phyloP scores from a whole-genome alignment of 1,140 invertebrate genomes.

The Drosophila pectinifera region DNA sequence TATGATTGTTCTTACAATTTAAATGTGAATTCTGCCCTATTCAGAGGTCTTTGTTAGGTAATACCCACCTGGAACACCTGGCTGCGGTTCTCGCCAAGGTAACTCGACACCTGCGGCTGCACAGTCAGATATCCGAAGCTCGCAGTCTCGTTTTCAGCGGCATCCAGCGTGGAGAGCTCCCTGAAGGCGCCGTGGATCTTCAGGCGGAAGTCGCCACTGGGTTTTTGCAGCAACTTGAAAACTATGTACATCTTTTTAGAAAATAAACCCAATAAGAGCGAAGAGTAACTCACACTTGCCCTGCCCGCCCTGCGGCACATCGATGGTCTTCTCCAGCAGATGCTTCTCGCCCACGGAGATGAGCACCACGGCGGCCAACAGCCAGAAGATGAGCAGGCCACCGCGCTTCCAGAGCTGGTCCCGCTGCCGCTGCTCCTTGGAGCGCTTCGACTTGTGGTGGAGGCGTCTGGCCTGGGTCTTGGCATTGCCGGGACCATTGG shows the following conservation, averaged over 20 bases:
- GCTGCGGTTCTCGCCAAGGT: constrained; percentile 43
- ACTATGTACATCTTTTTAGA: constrained; percentile 43
- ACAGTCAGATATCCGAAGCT: constrained; percentile 60
- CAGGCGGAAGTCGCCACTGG: constrained; percentile 72
- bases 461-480: constrained; percentile 58
- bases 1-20: too few species aligned
- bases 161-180: constrained; percentile 22
- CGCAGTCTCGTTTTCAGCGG: constrained; percentile 46
- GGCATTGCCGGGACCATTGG: constrained; percentile 67
- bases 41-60: background rate
- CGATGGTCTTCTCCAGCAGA: constrained; percentile 74
- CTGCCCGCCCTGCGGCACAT: constrained; percentile 63
- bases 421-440: constrained; percentile 63
- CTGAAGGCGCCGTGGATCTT: constrained; percentile 70
- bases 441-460: constrained; percentile 69
- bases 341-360: constrained; percentile 78
- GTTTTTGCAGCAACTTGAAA: constrained; percentile 69
- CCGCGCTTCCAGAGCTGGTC: constrained; percentile 62
- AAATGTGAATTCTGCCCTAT: background rate
- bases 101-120: constrained; percentile 67
- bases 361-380: constrained; percentile 65
- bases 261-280: background rate
- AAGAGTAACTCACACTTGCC: constrained; percentile 61
- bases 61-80: constrained; percentile 51
- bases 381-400: constrained; percentile 69